A percentile compares a stretch with the other conserved stretches of the same genome.
Conservation (phyloP, 2,113 vertebrate species). For the Desmodus rotundus region DNA sequence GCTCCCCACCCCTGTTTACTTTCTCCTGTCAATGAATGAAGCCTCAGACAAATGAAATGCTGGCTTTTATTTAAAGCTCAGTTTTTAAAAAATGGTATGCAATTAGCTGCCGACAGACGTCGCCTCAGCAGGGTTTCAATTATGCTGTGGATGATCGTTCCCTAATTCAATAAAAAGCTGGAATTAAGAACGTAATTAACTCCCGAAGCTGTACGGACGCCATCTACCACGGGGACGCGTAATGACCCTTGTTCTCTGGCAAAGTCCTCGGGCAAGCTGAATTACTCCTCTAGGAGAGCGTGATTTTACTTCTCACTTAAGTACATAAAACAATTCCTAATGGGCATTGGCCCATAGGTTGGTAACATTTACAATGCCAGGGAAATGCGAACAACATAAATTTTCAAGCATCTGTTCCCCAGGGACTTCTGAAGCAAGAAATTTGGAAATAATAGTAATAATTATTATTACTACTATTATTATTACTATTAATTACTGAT, state of each 20-base stretch:
- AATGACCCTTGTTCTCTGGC: conserved; percentile 54
- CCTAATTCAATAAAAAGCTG: conserved; percentile 79
- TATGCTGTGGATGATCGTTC: conserved; percentile 74
- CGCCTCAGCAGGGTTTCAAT: conserved; percentile 84
- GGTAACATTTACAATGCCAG: neutral
- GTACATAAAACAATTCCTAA: conserved; percentile 61
- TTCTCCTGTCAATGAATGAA: conserved; percentile 79
- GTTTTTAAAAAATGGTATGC: conserved; percentile 47
- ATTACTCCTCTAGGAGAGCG: conserved; percentile 34
- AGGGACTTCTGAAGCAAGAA: neutral
- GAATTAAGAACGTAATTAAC: conserved; percentile 85
- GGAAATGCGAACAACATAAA: neutral
- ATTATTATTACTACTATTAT: neutral
- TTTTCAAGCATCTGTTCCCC: neutral
- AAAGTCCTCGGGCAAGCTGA: conserved; percentile 50
- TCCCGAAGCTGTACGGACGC: conserved; percentile 74
- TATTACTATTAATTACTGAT: neutral
- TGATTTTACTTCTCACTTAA: conserved; percentile 40
- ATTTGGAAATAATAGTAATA: too few species aligned
- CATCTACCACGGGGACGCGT: conserved; percentile 66
- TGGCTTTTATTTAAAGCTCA: conserved; percentile 76
- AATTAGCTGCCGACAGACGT: conserved; percentile 80
- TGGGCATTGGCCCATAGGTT: conserved; percentile 9
- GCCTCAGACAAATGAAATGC: conserved; percentile 75
- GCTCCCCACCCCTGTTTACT: conserved; percentile 63